Conservation (phyloP, 2,113 vertebrate species). For the Sceloporus undulatus region DNA sequence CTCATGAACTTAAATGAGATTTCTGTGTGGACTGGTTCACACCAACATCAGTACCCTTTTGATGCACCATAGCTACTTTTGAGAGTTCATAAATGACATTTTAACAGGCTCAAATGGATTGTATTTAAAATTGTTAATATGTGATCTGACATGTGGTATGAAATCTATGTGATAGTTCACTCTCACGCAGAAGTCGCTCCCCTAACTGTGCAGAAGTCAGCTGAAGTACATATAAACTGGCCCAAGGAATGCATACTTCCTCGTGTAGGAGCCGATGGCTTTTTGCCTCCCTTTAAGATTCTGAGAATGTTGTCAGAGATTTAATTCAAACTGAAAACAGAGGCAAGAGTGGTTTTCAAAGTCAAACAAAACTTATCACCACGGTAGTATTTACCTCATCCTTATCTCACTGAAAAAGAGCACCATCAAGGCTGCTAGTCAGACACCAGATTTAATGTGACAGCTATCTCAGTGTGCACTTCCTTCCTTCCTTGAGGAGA, state of each 20-base stretch:
- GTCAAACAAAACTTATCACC: conserved; percentile 37
- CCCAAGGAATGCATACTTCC: conserved; percentile 1
- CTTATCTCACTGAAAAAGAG: conserved; percentile 34
- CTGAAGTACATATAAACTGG: too few relatives aligned
- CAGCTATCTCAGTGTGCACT: conserved; percentile 19
- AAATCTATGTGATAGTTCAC: neutral
- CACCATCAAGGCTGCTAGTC: fast-evolving
- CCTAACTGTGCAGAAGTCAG: neutral
- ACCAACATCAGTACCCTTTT: neutral
- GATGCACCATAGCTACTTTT: neutral
- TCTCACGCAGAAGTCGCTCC: neutral
- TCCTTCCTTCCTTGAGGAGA: conserved; percentile 36
- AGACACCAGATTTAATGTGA: conserved; percentile 17
- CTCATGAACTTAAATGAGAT: too few relatives aligned
- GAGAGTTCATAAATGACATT: neutral
- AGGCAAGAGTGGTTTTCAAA: neutral
- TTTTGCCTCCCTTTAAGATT: conserved; percentile 20
- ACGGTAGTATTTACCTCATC: neutral
- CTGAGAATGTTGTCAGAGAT: neutral
- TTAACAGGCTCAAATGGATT: neutral
- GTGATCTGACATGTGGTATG: neutral
- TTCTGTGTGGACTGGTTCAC: neutral
- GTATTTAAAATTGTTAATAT: neutral
- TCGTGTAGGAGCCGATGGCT: fast-evolving
- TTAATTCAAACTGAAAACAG: conserved; percentile 28